Evolutionary conservation across 2,797 vertebrate genomes (phyloP).

Genomic region (Euphonia xanthogaster): DNA sequence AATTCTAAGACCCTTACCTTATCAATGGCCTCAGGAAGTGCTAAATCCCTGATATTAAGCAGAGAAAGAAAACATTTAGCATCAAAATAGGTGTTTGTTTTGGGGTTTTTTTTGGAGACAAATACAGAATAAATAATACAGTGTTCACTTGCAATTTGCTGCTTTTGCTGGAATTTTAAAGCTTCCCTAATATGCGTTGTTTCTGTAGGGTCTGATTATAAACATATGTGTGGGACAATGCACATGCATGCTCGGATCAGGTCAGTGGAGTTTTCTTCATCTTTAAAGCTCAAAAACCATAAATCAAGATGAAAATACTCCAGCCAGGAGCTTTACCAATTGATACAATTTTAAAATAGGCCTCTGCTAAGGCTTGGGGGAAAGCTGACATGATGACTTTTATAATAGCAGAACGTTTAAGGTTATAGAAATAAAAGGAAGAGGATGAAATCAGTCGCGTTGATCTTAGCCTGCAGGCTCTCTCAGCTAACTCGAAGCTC

Average conservation of each 20-base stretch:
- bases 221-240: conserved; percentile 33
- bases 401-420: conserved; percentile 85
- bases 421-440: conserved; percentile 84
- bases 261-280: conserved; percentile 54
- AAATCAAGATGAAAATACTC: conserved; percentile 84
- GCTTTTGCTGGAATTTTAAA: background rate
- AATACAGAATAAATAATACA: background rate
- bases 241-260: background rate
- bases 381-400: conserved; percentile 83
- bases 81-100: background rate
- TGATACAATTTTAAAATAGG: conserved; percentile 80
- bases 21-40: conserved; percentile 38
- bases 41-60: conserved; percentile 13
- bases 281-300: conserved; percentile 70
- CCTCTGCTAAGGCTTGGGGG: conserved; percentile 76
- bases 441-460: conserved; percentile 82
- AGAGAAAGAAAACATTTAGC: conserved; percentile 9
- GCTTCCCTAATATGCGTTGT: background rate
- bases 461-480: conserved; percentile 85
- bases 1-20: conserved; percentile 9
- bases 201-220: conserved; percentile 38
- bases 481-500: conserved; percentile 75
- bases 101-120: background rate
- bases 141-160: background rate
- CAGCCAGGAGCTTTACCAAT: conserved; percentile 78